Base-by-base conservation (phyloP, 2,113 vertebrate genomes). In the Amazona vittata region DNA sequence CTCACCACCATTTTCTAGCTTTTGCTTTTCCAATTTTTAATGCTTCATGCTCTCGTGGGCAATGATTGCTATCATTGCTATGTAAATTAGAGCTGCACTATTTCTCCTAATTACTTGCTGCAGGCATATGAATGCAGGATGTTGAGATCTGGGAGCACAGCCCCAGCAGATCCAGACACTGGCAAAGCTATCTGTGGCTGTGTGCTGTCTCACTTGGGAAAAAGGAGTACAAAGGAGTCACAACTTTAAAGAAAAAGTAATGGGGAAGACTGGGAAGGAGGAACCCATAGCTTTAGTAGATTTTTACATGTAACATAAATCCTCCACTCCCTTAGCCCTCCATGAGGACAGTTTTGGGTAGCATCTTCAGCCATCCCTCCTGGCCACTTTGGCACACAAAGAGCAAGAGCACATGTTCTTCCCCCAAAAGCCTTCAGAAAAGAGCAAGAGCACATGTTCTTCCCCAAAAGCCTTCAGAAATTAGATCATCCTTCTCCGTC, bases 1-100 rank as follows among this genome's bases (percentile, higher is more conserved):
- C 49, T 86, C 6, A 0, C 12, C 29, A 39, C 11, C 24, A 11
- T 62, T n/a, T 77, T 62, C 41, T 76, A 49, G 6, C 10, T 4
- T 73, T 88, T 76, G 28, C 29, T 90, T 90, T 95, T 85, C 28
- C 50, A n/a, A 9, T 4, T 87, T 87, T 86, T 70, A 88, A 73
- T 80, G 53, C 26, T 93, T 91, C 14, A 53, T 71, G 49, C 15
- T 80, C 49, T 79, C 81, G 33, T 8, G 3, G 52, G 31, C 37
- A 80, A 57, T 69, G 47, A 82, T 85, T 2, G 1, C 41, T 90
- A 28, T n/a, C 22, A 16, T 59, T 57, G 59, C 53, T 76, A 8
- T 67, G 59, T 41, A 83, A 88, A 83, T 77, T 25, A 74, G 15
- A 85, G 39, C 35, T 67, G 37, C 46, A 77, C 15, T 80, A 17